Evolutionary conservation across 2,113 vertebrate genomes (phyloP).

Genomic region (Channa maculata): DNA sequence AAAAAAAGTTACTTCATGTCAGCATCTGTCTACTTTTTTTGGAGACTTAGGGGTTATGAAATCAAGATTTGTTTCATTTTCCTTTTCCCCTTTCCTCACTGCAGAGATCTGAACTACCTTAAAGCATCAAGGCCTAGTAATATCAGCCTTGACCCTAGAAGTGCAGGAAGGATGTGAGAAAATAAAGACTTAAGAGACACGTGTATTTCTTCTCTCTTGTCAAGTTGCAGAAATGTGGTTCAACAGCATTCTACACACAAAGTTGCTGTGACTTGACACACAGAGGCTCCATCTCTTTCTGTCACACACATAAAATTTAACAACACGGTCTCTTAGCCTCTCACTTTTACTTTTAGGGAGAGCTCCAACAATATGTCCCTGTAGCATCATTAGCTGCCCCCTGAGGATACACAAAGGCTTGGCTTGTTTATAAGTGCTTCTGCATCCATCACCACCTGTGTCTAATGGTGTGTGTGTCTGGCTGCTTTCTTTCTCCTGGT

Average conservation of each 20-base stretch:
- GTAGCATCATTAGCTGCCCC: slow-evolving; percentile 26
- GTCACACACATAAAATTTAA: neutral
- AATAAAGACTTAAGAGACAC: slow-evolving; percentile 4
- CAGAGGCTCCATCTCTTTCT: slow-evolving; percentile 5
- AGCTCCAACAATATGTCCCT: slow-evolving; percentile 20
- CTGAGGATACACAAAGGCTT: slow-evolving; percentile 1
- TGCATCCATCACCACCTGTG: slow-evolving; percentile 19
- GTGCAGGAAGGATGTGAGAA: neutral
- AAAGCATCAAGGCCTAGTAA: slow-evolving; percentile 2
- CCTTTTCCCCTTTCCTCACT: neutral
- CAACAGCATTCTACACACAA: neutral
- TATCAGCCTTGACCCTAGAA: slow-evolving; percentile 27
- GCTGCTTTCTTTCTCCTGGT: neutral
- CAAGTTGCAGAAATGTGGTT: neutral
- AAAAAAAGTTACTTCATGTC: slow-evolving; percentile 7
- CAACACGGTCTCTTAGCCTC: neutral
- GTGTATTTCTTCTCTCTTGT: neutral
- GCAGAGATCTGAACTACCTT: slow-evolving; percentile 7
- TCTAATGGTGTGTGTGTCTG: slow-evolving; percentile 22
- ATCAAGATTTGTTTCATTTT: slow-evolving; percentile 3
- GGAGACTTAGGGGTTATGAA: neutral
- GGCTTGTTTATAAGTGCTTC: neutral
- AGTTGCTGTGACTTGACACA: slow-evolving; percentile 26
- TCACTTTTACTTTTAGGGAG: neutral
- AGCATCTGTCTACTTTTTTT: neutral